phyloP scores from a whole-genome alignment of 2,888 invertebrate genomes.

The Beris chalybata region DNA sequence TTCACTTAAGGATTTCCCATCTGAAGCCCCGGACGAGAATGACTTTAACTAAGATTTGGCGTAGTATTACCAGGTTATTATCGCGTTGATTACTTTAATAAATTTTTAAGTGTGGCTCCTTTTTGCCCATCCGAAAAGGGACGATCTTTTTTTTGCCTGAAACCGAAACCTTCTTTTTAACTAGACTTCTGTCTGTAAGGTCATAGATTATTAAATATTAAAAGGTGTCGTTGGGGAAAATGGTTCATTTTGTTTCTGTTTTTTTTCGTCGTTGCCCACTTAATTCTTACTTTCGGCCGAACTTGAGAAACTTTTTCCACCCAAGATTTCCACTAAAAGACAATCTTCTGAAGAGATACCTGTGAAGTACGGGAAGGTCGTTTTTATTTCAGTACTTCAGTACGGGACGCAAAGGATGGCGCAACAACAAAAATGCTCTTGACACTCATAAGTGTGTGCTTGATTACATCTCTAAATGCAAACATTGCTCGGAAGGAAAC shows the following conservation, averaged over 20 bases:
- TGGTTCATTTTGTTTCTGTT: background rate
- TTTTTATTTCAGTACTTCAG: background rate
- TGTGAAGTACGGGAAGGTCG: background rate
- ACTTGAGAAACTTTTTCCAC: background rate
- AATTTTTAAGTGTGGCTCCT: background rate
- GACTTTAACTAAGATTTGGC: conserved; percentile 5
- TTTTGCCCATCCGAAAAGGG: background rate
- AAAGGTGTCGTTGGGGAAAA: background rate
- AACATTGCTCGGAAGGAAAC: background rate
- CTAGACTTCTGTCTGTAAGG: background rate
- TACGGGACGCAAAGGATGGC: background rate
- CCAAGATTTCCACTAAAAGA: background rate
- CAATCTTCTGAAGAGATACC: conserved; percentile 11
- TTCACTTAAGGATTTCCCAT: too few relatives aligned
- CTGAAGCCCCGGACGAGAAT: too few relatives aligned
- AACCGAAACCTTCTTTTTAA: background rate
- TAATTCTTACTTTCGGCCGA: conserved; percentile 9
- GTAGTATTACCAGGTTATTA: conserved; percentile 1
- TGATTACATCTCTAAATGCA: conserved; percentile 23
- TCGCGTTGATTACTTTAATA: background rate
- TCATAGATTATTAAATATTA: conserved; percentile 6
- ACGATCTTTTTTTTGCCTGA: too few relatives aligned
- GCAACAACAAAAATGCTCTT: conserved; percentile 9
- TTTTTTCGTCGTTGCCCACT: background rate
- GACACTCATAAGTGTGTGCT: conserved; percentile 15